Conservation (phyloP, 2,113 vertebrate genomes). For the Clarias gariepinus region DNA sequence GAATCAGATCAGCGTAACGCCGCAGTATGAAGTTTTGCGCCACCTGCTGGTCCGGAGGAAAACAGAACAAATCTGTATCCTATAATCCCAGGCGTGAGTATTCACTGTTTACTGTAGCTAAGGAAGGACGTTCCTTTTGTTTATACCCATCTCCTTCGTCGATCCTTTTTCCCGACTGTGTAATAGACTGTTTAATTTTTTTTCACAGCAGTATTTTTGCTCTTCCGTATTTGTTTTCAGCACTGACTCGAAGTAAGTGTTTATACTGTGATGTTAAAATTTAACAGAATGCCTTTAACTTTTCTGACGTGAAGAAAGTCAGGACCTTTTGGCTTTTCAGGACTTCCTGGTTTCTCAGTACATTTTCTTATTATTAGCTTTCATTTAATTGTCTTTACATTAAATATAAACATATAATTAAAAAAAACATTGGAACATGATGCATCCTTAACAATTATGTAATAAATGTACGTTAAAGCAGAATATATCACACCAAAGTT, state of each 20-base stretch:
- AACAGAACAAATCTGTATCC: not conserved
- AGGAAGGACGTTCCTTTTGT: not conserved
- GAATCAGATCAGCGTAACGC: not conserved
- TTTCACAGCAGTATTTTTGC: not conserved
- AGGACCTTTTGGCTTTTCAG: not conserved
- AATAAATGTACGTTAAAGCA: not conserved
- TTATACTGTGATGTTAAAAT: not conserved
- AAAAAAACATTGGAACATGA: not conserved
- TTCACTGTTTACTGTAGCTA: not conserved
- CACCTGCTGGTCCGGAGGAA: slow-evolving; percentile 18
- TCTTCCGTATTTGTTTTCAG: not conserved
- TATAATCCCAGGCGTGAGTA: not conserved
- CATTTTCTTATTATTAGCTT: not conserved
- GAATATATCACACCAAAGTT: not conserved
- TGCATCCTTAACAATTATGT: not conserved
- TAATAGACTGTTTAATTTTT: not conserved
- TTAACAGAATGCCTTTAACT: not conserved
- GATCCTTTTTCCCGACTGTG: not conserved
- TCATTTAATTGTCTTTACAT: not conserved
- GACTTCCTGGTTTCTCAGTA: not conserved
- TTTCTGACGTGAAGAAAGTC: not conserved
- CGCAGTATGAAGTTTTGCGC: not conserved
- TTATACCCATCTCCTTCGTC: not conserved
- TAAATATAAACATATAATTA: not conserved
- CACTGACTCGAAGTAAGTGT: not conserved